These are phyloP conservation scores for Amphilophus citrinellus DNA, from an alignment of 2,113 vertebrate genomes.

Conservation along the genomic window DNA sequence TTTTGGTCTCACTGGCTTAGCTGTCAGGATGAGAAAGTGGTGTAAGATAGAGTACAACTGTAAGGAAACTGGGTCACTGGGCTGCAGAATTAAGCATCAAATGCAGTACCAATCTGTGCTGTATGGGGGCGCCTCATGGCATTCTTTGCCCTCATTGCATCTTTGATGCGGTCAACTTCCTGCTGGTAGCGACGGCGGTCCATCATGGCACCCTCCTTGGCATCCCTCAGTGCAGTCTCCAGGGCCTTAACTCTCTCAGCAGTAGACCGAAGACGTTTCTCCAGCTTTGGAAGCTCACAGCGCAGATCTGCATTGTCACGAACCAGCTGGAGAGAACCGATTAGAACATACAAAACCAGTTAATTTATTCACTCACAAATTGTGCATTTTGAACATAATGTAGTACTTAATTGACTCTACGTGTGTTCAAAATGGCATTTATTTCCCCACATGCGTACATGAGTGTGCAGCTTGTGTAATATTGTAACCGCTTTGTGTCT, in stretches of 20 bases:
- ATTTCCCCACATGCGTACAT: not conserved
- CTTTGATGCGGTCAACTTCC: slow-evolving; percentile 92
- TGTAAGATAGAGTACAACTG: not conserved
- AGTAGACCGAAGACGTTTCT: slow-evolving; percentile 96
- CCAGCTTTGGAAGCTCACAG: slow-evolving; percentile 96
- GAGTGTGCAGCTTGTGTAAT: not conserved
- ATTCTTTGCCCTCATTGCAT: slow-evolving; percentile 87
- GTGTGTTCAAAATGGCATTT: not conserved
- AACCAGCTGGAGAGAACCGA: slow-evolving; percentile 83
- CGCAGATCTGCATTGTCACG: slow-evolving; percentile 98
- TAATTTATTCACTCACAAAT: not conserved
- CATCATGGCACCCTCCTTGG: slow-evolving; percentile 90
- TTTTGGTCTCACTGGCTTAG: slow-evolving; percentile 89
- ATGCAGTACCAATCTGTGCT: slow-evolving; percentile 86
- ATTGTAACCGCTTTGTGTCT: not conserved
- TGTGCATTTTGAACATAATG: not conserved
- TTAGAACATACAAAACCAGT: not conserved
- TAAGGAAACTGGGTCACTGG: not conserved
- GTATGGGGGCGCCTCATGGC: slow-evolving; percentile 82
- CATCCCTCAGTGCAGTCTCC: slow-evolving; percentile 94
- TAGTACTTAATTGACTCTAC: not conserved
- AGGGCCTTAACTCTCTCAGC: slow-evolving; percentile 96
- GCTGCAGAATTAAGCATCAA: not conserved
- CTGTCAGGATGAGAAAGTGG: slow-evolving; percentile 60
- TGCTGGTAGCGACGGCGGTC: slow-evolving; percentile 92